A percentile compares a stretch with the other conserved stretches of the same genome.
These are phyloP conservation scores for Drosophila kohkoa DNA, from an alignment of 1,140 invertebrate genomes.

Conservation along the genomic window DNA sequence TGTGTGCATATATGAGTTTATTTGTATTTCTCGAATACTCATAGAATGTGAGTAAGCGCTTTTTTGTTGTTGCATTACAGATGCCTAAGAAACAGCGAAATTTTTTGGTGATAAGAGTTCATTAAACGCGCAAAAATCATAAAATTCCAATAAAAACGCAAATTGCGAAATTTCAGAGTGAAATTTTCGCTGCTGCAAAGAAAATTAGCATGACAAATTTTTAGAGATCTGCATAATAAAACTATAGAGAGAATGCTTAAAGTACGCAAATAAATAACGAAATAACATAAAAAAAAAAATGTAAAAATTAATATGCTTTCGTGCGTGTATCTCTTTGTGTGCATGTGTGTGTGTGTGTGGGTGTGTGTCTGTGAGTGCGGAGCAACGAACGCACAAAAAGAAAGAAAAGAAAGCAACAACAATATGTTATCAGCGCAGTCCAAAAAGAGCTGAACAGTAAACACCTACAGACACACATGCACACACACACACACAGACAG, in stretches of 20 bases:
- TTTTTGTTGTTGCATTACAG: constrained; percentile 56
- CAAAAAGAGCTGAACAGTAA: constrained; percentile 50
- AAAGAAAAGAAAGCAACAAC: constrained; percentile 52
- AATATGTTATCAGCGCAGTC: constrained; percentile 71
- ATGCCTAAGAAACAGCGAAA: constrained; percentile 14
- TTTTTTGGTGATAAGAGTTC: constrained; percentile 65
- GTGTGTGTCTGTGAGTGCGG: constrained; percentile 38
- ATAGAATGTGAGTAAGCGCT: constrained; percentile 31
- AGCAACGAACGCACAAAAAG: constrained; percentile 47
- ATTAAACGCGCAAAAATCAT: constrained; percentile 57
- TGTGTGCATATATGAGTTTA: background rate
- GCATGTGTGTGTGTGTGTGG: constrained; percentile 16
- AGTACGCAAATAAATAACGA: constrained; percentile 30
- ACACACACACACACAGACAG: constrained; percentile 3
- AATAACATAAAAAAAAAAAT: constrained; percentile 6
- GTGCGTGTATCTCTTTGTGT: constrained; percentile 33
- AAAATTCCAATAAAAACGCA: constrained; percentile 32
- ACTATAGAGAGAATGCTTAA: constrained; percentile 46
- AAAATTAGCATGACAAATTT: constrained; percentile 26
- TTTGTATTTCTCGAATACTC: constrained; percentile 20
- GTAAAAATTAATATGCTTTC: constrained; percentile 20
- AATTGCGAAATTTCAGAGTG: background rate
- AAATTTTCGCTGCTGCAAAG: constrained; percentile 4
- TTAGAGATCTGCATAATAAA: constrained; percentile 45
- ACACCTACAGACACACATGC: constrained; percentile 43